Base-by-base conservation (phyloP, 1,140 invertebrate species). In the Steinernema khuongi region DNA sequence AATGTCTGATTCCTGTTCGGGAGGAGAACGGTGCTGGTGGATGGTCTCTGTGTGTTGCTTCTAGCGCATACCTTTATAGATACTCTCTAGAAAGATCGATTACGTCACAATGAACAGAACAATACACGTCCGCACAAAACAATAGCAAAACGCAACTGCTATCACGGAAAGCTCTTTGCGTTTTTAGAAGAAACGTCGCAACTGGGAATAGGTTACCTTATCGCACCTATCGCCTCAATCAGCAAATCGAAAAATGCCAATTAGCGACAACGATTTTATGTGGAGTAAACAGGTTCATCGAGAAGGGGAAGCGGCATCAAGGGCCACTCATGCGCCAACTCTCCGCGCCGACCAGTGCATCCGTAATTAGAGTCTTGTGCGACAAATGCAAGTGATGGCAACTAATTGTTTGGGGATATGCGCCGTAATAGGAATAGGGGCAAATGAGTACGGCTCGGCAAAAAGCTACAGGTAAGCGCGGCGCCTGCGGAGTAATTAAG, bases 221-320 rank as follows among this genome's bases (percentile, higher is more conserved):
- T 4, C 11, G 50, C 50, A 60, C 50, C 50, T 60, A 60, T 60
- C 50, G 50, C 50, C 26, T 60, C 50, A 60, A 60, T 60, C 50
- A 60, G 50, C 19, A 60, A 60, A n/a, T 60, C 14, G 50, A 60
- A 2, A 4, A 26, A 11, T n/a, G 50, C 4, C 50, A 60, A 60
- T 60, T 60, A 60, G 26, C 14, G 14, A 60, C 50, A n/a, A 22
- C 50, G 50, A 4, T 26, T 60, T 60, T 60, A 60, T n/a, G 14
- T 60, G 50, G 50, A 60, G 50, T 60, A 60, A 60, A 60, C 50
- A 60, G 50, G 50, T 60, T 60, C 50, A 60, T 60, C 50, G 50
- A n/a, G 14, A 22, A 60, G 50, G 22, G 50, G 2, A 60, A 60
- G 50, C 50, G 50, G 26, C 50, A 22, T 26, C 22, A 26, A 60